Evolutionary conservation across 2,113 vertebrate species (phyloP), one percentile per base, ranked within the genome.

Genomic region (Carollia perspicillata): DNA sequence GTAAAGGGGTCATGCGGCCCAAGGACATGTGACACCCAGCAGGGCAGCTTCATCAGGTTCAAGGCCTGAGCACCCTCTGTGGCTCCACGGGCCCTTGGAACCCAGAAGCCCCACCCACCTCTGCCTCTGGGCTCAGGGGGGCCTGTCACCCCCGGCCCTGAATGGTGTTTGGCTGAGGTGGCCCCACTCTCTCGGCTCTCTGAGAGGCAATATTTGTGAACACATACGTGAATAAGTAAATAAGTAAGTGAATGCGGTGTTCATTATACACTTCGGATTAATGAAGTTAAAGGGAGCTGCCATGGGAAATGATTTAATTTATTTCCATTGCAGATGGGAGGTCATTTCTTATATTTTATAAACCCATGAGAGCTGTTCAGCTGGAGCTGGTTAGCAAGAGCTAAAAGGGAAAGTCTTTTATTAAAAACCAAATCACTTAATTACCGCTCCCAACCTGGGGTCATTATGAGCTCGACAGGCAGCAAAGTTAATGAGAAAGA

Each of bases 401-500:
- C 84, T 95, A 65, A 89, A 90, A 53, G 88, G 53, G 23, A 80
- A 84, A 44, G 18, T 44, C n/a, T 93, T 93, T 96, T 86, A 97
- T 96, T 97, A 91, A 93, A 91, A 93, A 92, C 18, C 63, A 91
- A 95, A 95, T 92, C 71, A 47, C 33, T 97, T 97, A 95, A 96
- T 97, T 87, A 92, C 37, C 2, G 83, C 69, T 93, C 26, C 63
- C 65, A 95, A 81, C 72, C 85, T 69, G 78, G 58, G 86, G 89
- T 96, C 95, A 81, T 90, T 94, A 74, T 44, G 44, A 83, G 42
- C 81, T 81, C 35, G 60, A 81, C 77, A 94, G 60, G 75, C 55
- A 93, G 69, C 23, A 85, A 51, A 87, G 47, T 94, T 96, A 96
- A 93, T 96, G 96, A 97, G 55, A 92, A 89, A 42, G 40, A 60